Evolutionary conservation across 2,797 vertebrate species (phyloP), one percentile per base, ranked within the genome.

Genomic region (Rallus crepitans): DNA sequence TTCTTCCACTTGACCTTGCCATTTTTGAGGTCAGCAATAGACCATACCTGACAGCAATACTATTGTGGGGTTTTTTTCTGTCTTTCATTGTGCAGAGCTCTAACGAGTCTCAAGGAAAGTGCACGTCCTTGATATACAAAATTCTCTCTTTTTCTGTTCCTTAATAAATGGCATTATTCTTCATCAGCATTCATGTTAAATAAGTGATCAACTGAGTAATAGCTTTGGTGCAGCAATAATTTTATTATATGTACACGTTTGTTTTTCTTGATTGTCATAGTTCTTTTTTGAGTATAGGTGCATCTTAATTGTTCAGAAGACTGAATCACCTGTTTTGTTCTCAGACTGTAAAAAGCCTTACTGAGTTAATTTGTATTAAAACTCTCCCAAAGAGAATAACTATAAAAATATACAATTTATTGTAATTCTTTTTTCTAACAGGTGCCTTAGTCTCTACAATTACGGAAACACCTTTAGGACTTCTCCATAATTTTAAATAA

Each of bases 41-140:
- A 72, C 30, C 21, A 56, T 24, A 39, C 4, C 11, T 48, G 35
- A 64, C 12, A 63, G 16, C 5, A 85, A 48, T 25, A 48, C 7
- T 70, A 10, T 6, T 37, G 5, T 0, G 47, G 20, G 21, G 18
- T 0, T n/a, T 77, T 73, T 90, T 69, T 11, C 5, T 23, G 64
- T 72, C 7, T 76, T 3, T 79, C 57, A 37, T 16, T 56, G 14
- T 64, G 24, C 30, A 47, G 25, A 52, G 27, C 12, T 79, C 31
- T 71, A 75, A 47, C 31, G 8, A 71, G 7, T 68, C 31, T 56
- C 24, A 52, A n/a, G 14, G 35, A 31, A 88, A 71, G 35, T 33
- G 6, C 8, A 5, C 47, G 23, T 23, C 10, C 24, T 60, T n/a
- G 35, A 30, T 66, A 42, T 6, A 42, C 15, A 71, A 90, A 87